Evolutionary conservation across 2,113 vertebrate genomes (phyloP), one percentile per base, ranked within the genome.

Genomic region (Mobula hypostoma): DNA sequence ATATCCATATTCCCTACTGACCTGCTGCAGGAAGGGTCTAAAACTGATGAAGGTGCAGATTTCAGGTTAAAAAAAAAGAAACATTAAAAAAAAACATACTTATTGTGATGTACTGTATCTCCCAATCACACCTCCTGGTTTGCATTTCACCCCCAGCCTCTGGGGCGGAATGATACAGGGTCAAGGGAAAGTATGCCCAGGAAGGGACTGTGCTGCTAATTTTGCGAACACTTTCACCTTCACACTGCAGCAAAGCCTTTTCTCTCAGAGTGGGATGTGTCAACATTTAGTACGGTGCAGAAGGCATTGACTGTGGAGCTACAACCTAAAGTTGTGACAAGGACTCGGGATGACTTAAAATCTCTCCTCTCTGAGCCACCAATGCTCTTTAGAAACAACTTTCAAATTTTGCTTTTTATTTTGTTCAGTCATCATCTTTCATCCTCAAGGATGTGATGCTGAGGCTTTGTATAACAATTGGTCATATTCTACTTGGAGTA

Each of bases 1-100:
- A 66, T 66, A 66, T 90, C 61, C 85, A 68, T 29, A 68, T 32
- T 68, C 85, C 58, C 77, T 17, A 79, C 77, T 36, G 77, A 79
- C 7, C n/a, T 63, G 29, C 85, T 32, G 63, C 85, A 32, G 32
- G 48, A 83, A 83, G 80, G 8, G 24, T 29, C 21, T 56, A 58
- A 74, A 85, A 85, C 56, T 58, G 48, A 56, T 85, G 82, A 85
- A 90, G n/a, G 61, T 68, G 85, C 61, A 90, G 61, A 68, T 90
- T 63, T 90, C 61, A 19, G 85, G 61, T 88, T 61, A 63, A 63
- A 88, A 61, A 83, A 19, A 56, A 87, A 77, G 27, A 77, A 78
- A 78, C 1, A 11, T 78, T 78, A 32, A 66, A 63, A 63, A 88
- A 32, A 90, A 36, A 8, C 85, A 90, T 88, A 88, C 63, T 88